Conservation (phyloP, 2,797 vertebrate species). For the Varecia variegata region DNA sequence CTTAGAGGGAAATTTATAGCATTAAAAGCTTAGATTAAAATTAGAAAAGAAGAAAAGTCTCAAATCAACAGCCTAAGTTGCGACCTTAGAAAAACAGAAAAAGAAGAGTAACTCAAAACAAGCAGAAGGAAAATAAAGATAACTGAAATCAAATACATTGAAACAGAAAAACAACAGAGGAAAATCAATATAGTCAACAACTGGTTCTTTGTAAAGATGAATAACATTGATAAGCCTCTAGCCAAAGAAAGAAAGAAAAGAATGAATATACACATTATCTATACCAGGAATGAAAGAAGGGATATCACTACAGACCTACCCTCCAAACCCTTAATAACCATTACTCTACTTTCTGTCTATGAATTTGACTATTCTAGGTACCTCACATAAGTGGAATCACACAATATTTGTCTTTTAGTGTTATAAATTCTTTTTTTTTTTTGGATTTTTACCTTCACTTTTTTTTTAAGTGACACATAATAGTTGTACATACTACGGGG, state of each 20-base stretch:
- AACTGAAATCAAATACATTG: neutral
- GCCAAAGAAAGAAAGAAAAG: neutral
- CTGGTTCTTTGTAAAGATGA: neutral
- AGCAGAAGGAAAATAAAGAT: constrained; percentile 9
- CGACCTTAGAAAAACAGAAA: neutral
- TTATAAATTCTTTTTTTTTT: neutral
- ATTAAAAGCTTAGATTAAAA: constrained; percentile 2
- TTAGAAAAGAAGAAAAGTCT: neutral
- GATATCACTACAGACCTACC: neutral
- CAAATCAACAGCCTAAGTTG: neutral
- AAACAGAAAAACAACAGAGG: neutral
- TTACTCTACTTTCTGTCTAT: neutral
- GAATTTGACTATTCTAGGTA: neutral
- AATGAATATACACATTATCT: neutral
- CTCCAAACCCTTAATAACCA: neutral
- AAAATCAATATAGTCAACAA: constrained; percentile 30
- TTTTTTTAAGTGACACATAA: neutral
- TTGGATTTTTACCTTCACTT: neutral
- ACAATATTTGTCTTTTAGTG: neutral
- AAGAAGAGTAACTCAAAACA: neutral
- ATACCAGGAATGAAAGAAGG: constrained; percentile 20
- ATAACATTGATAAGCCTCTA: neutral
- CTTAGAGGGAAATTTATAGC: neutral
- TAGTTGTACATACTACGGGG: neutral
- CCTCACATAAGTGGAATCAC: neutral